Conservation (phyloP, 2,113 vertebrate species). For the Asarcornis scutulata region DNA sequence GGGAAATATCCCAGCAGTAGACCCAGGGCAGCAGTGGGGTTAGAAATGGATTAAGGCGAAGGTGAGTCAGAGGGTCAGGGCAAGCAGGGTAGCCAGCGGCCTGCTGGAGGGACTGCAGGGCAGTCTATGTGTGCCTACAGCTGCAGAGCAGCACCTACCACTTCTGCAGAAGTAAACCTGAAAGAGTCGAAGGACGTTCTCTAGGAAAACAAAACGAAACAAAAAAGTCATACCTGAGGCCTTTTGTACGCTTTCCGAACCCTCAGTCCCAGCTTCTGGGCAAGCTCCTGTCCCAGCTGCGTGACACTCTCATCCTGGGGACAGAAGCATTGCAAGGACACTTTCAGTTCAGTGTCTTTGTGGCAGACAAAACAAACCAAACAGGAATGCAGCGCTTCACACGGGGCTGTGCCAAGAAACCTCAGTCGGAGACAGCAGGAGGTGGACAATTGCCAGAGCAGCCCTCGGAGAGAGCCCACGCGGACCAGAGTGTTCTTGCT, state of each 20-base stretch:
- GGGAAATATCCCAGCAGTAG: not conserved
- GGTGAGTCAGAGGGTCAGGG: not conserved
- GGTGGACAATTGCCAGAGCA: not conserved
- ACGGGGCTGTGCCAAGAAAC: not conserved
- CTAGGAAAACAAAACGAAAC: not conserved
- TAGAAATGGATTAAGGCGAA: not conserved
- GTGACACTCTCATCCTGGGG: slow-evolving; percentile 89
- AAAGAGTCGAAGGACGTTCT: not conserved
- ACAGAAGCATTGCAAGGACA: not conserved
- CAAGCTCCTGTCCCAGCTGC: slow-evolving; percentile 90
- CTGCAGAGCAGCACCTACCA: not conserved
- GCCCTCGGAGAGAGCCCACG: not conserved
- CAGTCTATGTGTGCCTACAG: not conserved
- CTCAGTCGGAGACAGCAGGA: not conserved
- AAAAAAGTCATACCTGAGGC: slow-evolving; percentile 79
- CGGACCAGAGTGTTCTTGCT: not conserved
- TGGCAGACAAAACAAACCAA: not conserved
- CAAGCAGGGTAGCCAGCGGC: not conserved
- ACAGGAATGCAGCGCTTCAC: not conserved
- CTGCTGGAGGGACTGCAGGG: not conserved
- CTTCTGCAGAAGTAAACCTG: not conserved
- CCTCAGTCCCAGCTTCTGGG: slow-evolving; percentile 84
- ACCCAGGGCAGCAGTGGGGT: not conserved
- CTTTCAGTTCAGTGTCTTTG: slow-evolving; percentile 18
- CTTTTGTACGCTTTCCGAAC: slow-evolving; percentile 89